Percentiles rank a stretch among this genome's conserved stretches.
phyloP scores from a whole-genome alignment of 2,797 vertebrate species.

The Parotocinclus haroldoi region DNA sequence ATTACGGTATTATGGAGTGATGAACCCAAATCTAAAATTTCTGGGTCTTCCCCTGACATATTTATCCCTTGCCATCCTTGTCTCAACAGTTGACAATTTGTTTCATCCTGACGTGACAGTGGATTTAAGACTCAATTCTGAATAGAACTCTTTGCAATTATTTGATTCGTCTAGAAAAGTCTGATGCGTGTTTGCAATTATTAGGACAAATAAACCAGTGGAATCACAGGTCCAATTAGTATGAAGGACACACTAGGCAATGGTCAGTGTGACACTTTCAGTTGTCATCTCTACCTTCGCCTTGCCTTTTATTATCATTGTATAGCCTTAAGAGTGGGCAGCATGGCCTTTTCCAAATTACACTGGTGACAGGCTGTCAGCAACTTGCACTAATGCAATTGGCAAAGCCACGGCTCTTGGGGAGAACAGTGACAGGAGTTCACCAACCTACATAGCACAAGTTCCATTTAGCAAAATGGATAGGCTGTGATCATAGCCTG shows the following conservation, averaged over 20 bases:
- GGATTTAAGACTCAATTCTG: no score
- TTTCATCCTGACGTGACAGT: no score
- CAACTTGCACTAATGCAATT: constrained; percentile 34
- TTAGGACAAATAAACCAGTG: no score
- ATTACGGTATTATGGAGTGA: no score
- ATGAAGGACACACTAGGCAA: neutral
- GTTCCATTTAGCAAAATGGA: constrained; percentile 42
- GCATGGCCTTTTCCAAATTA: constrained; percentile 29
- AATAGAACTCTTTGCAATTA: no score
- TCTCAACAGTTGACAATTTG: no score
- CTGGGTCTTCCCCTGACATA: no score
- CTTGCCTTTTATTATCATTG: constrained; percentile 33
- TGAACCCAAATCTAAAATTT: no score
- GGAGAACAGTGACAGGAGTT: constrained; percentile 38
- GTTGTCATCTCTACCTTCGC: constrained; percentile 28
- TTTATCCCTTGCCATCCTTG: no score
- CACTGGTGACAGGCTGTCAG: constrained; percentile 34
- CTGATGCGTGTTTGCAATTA: no score
- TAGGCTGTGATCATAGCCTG: constrained; percentile 28
- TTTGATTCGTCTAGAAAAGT: no score
- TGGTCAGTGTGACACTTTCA: constrained; percentile 8
- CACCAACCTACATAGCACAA: constrained; percentile 36
- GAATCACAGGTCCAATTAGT: no score
- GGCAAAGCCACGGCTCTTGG: constrained; percentile 34
- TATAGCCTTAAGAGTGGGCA: constrained; percentile 19